Evolutionary conservation across 2,888 invertebrate genomes (phyloP).

Genomic region (Pyrochroa serraticornis): DNA sequence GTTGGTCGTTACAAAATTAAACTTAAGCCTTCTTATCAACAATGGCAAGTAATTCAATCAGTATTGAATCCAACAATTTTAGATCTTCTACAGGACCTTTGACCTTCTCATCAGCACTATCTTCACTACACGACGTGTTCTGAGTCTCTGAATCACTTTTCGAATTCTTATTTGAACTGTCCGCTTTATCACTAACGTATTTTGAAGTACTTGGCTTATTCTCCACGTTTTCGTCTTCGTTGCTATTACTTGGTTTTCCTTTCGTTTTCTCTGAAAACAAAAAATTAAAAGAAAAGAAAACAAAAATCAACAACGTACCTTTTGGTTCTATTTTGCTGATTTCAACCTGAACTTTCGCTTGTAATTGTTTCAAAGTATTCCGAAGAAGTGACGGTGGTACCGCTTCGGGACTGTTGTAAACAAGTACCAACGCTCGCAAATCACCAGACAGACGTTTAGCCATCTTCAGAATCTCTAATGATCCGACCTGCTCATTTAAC

Average conservation of each 20-base stretch:
- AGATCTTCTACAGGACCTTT: constrained; percentile 49
- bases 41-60: constrained; percentile 54
- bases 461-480: constrained; percentile 60
- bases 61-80: constrained; percentile 52
- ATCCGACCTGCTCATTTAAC: constrained; percentile 61
- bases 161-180: constrained; percentile 31
- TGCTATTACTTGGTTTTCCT: constrained; percentile 10
- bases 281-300: constrained; percentile 6
- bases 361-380: constrained; percentile 51
- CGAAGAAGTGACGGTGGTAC: constrained; percentile 50
- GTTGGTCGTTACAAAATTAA: constrained; percentile 36
- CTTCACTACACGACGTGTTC: constrained; percentile 47
- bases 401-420: constrained; percentile 60
- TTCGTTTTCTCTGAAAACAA: constrained; percentile 6
- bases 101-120: constrained; percentile 43
- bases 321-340: constrained; percentile 46
- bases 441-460: constrained; percentile 64
- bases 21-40: constrained; percentile 53
- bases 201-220: constrained; percentile 48
- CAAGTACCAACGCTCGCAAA: constrained; percentile 64
- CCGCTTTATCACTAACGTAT: constrained; percentile 17
- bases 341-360: constrained; percentile 49
- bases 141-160: constrained; percentile 51
- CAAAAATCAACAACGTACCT: constrained; percentile 38
- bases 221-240: constrained; percentile 20